Base-by-base conservation (phyloP, 2,113 vertebrate species). In the Leptocoma aspasia region DNA sequence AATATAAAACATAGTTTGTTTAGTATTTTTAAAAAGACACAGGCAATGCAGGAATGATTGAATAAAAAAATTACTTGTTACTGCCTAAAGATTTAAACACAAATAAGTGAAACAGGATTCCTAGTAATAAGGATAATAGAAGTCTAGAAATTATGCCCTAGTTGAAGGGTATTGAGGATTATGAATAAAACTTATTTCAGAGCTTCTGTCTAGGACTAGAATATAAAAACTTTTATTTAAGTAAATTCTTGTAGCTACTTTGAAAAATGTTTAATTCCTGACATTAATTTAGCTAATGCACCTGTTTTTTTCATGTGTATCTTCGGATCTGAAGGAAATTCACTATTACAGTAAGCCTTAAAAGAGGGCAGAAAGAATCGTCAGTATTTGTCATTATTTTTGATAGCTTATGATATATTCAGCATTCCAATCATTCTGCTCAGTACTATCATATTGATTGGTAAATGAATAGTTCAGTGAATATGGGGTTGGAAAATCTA, bases 381-480 rank as follows among this genome's bases (percentile, higher is more conserved):
- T 82, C 54, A 65, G 57, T 70, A 63, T 82, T 87, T 88, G 42
- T 39, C n/a, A 80, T 84, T 56, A 53, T 57, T 89, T 89, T 72
- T 86, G 30, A 91, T 65, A 90, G 82, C 86, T 66, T 61, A 53
- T 45, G 10, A 82, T 72, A 54, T 42, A 91, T 86, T 90, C 65
- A 50, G 57, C 50, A 72, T 21, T 94, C 84, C 22, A 73, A 47
- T 91, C 23, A 66, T 86, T 85, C 57, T 82, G 13, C 50, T 85
- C 59, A 63, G 78, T 80, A 87, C 71, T 76, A 71, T 82, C 86
- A 82, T 72, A 90, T 50, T 92, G 94, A 92, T 91, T 85, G 42
- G 47, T 49, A 87, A 96, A 95, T 92, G 35, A 94, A 82, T 85
- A 91, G 49, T 76, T 95, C 82, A 82, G 54, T 80, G 76, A 94